Percentiles rank a stretch among this genome's conserved stretches.
These are phyloP conservation scores for Bedellia somnulentella DNA, from an alignment of 2,888 invertebrate genomes.

Conservation along the genomic window DNA sequence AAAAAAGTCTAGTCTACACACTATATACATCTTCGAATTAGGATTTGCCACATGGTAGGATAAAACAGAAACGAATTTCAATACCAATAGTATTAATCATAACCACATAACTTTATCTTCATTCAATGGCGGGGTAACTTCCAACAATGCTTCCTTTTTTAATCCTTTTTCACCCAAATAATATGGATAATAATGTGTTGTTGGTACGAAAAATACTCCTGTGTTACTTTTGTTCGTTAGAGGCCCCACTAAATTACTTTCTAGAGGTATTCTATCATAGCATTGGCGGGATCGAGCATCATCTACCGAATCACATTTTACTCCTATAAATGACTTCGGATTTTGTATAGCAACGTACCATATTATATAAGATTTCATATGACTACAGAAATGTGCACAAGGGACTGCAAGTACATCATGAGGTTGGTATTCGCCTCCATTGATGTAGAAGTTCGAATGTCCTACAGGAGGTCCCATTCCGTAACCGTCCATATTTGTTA, in stretches of 20 bases:
- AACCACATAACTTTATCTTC: background rate
- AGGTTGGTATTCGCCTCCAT: constrained; percentile 26
- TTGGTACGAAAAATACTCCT: constrained; percentile 24
- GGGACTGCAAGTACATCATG: constrained; percentile 19
- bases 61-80: too few relatives aligned
- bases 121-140: background rate
- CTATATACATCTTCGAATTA: too few relatives aligned
- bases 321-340: constrained; percentile 21
- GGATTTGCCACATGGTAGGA: too few relatives aligned
- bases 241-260: constrained; percentile 21
- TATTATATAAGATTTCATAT: constrained; percentile 17
- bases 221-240: constrained; percentile 16
- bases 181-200: constrained; percentile 24
- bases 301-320: constrained; percentile 24
- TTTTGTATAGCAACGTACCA: constrained; percentile 23
- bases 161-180: constrained; percentile 30
- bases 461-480: constrained; percentile 15
- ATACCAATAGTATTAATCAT: background rate
- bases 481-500: constrained; percentile 14
- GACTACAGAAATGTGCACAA: constrained; percentile 23
- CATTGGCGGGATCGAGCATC: constrained; percentile 22
- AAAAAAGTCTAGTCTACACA: too few relatives aligned
- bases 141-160: constrained; percentile 21
- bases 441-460: constrained; percentile 17
- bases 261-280: constrained; percentile 18